Base-by-base conservation (phyloP, 2,888 invertebrate genomes). In the Mesorhabditis sp. region DNA sequence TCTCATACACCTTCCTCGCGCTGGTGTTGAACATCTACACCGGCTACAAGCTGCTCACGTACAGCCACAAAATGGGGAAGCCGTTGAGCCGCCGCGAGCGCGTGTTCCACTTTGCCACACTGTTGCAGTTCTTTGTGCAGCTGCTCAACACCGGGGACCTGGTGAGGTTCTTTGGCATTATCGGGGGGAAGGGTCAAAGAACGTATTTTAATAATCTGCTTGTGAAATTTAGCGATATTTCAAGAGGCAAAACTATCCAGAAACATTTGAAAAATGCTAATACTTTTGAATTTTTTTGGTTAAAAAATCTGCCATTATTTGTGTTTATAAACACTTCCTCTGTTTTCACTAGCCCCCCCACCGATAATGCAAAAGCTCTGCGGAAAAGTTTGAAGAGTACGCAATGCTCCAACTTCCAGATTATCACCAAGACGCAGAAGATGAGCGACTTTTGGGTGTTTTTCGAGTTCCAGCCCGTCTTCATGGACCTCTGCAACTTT, bases 381-480 rank as follows among this genome's bases (percentile, higher is more conserved):
- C 58, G n/a, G 58, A 50, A 50, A 50, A 50, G 2, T n/a, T 50
- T 1, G 2, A 50, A 50, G n/a, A 50, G 58, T 50, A 28, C 28
- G 28, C 28, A 28, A 28, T 2, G 28, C 28, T 28, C 28, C 28
- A 28, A 28, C 28, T 50, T 50, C 58, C n/a, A 50, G 58, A 50
- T 50, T 2, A 50, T 50, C 58, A 50, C 58, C 7, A 50, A 50
- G 10, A 50, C 58, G 7, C 58, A 50, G n/a, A 13, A 10, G n/a
- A 50, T 50, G 58, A n/a, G n/a, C n/a, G 58, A 50, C 58, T 50
- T 50, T n/a, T 50, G 58, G 58, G 7, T 50, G 7, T 50, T 50
- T n/a, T 50, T 50, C 58, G 58, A 50, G 58, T 50, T 50, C n/a
- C n/a, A 10, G 58, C 58, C 58, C n/a, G 58, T 50, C n/a, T 50